Evolutionary conservation across 1,140 invertebrate species (phyloP).

Genomic region (Papilio polyxenes): DNA sequence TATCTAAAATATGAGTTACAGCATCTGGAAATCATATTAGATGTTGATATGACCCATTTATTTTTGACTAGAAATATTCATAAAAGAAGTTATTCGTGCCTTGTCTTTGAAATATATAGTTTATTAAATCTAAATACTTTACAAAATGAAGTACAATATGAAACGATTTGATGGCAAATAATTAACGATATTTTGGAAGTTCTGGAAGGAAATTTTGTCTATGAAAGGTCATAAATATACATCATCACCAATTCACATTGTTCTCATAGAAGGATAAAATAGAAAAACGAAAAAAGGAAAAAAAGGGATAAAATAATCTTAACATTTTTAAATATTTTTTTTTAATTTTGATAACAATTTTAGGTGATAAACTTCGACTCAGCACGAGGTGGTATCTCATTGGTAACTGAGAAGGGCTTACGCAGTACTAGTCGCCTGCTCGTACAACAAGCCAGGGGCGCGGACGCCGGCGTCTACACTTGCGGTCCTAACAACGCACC

Average conservation of each 20-base stretch:
- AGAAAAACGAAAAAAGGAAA: no score
- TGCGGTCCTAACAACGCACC: slow-evolving; percentile 91
- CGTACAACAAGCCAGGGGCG: slow-evolving; percentile 87
- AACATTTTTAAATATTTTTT: background rate
- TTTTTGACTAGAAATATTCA: background rate
- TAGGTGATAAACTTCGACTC: slow-evolving; percentile 90
- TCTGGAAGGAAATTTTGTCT: no score
- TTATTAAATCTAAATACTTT: no score
- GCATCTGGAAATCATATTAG: background rate
- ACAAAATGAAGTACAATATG: no score
- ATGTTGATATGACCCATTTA: background rate
- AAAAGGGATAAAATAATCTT: no score
- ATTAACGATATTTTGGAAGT: no score
- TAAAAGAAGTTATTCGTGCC: background rate
- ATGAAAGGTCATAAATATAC: no score
- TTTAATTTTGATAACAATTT: background rate
- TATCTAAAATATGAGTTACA: background rate
- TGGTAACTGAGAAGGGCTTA: slow-evolving; percentile 89
- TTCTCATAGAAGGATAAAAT: no score
- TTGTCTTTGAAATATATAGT: no score
- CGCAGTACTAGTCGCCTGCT: slow-evolving; percentile 89
- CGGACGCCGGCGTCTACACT: slow-evolving; percentile 87
- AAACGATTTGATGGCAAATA: no score
- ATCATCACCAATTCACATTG: no score
- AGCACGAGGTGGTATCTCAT: slow-evolving; percentile 87